Evolutionary conservation across 2,797 vertebrate genomes (phyloP).

Genomic region (Saxicola maurus): DNA sequence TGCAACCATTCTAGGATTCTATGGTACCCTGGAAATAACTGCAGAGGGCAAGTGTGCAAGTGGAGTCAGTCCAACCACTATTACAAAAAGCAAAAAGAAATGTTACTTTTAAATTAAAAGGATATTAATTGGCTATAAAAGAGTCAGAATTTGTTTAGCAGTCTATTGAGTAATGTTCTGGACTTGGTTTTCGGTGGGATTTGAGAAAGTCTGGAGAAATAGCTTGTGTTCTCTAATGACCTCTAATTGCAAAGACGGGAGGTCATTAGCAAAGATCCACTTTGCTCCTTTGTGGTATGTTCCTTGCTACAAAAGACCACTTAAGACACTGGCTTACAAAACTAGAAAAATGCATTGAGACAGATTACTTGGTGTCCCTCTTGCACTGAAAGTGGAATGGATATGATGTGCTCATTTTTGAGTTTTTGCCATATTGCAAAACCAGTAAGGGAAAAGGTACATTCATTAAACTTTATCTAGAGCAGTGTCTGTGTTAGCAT

Average conservation of each 20-base stretch:
- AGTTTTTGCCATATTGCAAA: background rate
- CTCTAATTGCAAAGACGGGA: background rate
- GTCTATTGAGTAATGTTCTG: background rate
- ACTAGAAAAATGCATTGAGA: background rate
- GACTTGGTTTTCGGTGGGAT: background rate
- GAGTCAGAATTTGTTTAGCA: background rate
- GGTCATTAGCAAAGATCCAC: background rate
- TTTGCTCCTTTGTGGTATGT: background rate
- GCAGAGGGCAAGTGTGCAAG: background rate
- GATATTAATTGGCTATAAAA: background rate
- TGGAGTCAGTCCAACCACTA: rapidly evolving
- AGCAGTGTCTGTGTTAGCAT: background rate
- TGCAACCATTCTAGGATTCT: background rate
- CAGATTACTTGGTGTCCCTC: background rate
- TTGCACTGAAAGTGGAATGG: background rate
- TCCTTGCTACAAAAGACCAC: background rate
- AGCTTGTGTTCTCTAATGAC: background rate
- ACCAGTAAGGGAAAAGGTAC: background rate
- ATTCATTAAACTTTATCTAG: background rate
- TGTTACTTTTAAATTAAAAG: background rate
- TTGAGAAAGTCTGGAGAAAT: background rate
- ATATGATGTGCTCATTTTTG: background rate
- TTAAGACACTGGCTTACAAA: background rate
- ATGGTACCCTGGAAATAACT: background rate
- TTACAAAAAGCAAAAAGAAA: background rate